Percentiles rank a stretch among this genome's conserved stretches.
These are phyloP conservation scores for Calidris pygmaea DNA, from an alignment of 2,113 vertebrate genomes.

Conservation along the genomic window DNA sequence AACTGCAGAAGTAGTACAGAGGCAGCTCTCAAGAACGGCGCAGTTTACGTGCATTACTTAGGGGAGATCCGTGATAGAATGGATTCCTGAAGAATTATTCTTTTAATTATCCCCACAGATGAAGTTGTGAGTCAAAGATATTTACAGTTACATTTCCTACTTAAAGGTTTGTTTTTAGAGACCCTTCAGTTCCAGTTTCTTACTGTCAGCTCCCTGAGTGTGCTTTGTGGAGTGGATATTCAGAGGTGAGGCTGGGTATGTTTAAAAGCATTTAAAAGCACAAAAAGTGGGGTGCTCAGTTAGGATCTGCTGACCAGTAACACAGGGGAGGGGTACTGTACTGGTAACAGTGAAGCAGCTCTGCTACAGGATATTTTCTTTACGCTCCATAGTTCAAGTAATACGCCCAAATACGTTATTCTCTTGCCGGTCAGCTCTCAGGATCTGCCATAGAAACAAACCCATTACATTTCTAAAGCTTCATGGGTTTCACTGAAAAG, in stretches of 20 bases:
- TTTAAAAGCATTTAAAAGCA: neutral
- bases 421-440: neutral
- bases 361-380: neutral
- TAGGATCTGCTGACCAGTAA: neutral
- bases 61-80: neutral
- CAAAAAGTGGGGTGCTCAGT: neutral
- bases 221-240: neutral
- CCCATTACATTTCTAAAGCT: neutral
- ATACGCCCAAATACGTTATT: neutral
- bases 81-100: neutral
- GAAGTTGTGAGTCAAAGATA: neutral
- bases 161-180: neutral
- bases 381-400: neutral
- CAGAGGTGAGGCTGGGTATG: neutral
- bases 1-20: neutral
- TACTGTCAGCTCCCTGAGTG: neutral
- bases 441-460: neutral
- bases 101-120: neutral
- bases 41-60: neutral
- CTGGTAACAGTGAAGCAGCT: neutral
- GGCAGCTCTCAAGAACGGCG: neutral
- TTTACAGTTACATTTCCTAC: neutral
- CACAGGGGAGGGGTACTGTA: neutral
- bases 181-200: neutral
- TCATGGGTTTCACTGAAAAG: neutral